Percentiles rank a stretch among this genome's conserved stretches.
These are phyloP conservation scores for Sciurus niger DNA, from an alignment of 2,113 vertebrate genomes.

Conservation along the genomic window DNA sequence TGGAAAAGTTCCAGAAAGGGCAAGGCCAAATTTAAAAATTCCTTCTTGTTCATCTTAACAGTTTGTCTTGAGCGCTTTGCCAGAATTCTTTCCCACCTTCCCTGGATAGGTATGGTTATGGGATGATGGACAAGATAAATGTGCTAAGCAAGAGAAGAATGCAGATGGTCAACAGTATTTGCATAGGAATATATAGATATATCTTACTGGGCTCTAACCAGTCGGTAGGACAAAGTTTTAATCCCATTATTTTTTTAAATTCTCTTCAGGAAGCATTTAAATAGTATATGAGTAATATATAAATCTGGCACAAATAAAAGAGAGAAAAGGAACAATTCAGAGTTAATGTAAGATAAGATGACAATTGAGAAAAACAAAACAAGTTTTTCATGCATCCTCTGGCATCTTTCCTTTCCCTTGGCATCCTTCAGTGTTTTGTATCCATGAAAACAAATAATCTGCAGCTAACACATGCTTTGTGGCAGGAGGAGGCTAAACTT, in stretches of 20 bases:
- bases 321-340: not conserved
- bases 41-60: not conserved
- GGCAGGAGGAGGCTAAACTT: not conserved
- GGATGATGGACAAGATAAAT: not conserved
- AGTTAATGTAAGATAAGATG: not conserved
- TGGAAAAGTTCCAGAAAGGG: not conserved
- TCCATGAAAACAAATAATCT: conserved; percentile 17
- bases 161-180: not conserved
- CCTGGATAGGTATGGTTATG: not conserved
- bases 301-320: not conserved
- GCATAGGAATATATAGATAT: not conserved
- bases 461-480: not conserved
- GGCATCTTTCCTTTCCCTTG: not conserved
- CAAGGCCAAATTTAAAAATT: not conserved
- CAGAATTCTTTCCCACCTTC: not conserved
- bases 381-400: not conserved
- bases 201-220: not conserved
- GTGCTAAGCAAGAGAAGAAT: not conserved
- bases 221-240: not conserved
- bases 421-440: not conserved
- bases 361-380: not conserved
- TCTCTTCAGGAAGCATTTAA: not conserved
- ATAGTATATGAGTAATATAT: not conserved
- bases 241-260: conserved; percentile 21
- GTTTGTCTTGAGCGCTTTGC: not conserved